Base-by-base conservation (phyloP, 2,888 invertebrate genomes). In the Clostera curtula region DNA sequence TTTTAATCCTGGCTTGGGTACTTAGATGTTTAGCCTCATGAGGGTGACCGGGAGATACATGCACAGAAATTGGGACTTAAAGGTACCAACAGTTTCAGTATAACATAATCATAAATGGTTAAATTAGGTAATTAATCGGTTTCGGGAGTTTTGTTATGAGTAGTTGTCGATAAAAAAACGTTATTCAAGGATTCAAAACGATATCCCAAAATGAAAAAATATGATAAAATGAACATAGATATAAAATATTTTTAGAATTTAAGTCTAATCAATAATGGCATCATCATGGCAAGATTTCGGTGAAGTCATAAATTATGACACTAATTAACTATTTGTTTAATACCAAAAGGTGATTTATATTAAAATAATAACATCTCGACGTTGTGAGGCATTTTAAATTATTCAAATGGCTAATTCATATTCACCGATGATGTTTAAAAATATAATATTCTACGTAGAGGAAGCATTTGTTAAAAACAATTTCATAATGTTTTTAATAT, bases 361-460 rank as follows among this genome's bases (percentile, higher is more conserved):
- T 56, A 43, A 49, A 47, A 54, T 53, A 49, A 36, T 46, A 59
- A 49, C 40, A 46, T 40, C 27, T 4, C 21, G 37, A 33, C 36
- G 45, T 34, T 29, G 30, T 25, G 38, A 29, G 25, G 30, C 24
- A 32, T 35, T 37, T 38, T 34, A 44, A 41, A 41, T 40, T 48
- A 43, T 49, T 45, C 56, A 56, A 64, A 31, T 34, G 54, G 49
- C 49, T 40, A 46, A 68, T 68, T 67, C 46, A 33, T 60, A 68
- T 58, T 58, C 65, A 40, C 32, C 34, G 58, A 49, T 56, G 58
- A 60, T 50, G 43, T 48, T 48, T 51, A 49, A 52, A 50, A 46
- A 26, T 27, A 29, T 49, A 48, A 33, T 36, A 32, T 29, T 29
- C 26, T 36, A 15, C 32, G 31, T 32, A 19, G 25, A 14, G 11